Evolutionary conservation across 2,888 invertebrate genomes (phyloP), one percentile per base, ranked within the genome.

Genomic region (Lysandra bellargus): DNA sequence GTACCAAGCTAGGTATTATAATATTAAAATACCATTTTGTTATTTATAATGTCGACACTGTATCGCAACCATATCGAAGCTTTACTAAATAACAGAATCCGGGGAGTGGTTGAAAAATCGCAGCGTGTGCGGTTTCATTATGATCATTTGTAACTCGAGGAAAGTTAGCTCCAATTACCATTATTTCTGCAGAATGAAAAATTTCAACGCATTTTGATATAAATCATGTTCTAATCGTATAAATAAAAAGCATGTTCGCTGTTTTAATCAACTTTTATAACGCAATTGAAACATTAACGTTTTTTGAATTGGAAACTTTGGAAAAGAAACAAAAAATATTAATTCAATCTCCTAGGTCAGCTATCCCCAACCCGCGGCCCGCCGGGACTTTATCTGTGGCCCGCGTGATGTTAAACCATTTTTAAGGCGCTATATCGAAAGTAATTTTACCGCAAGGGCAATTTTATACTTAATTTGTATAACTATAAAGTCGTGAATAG

Each of bases 121-220:
- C 69, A 69, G 33, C 69, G 33, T 23, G 37, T 77, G 37, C 53
- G 37, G 77, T n/a, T 77, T 77, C 33, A 30, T 44, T 53, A 33
- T 69, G 33, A 69, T 69, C 69, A 37, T 69, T 69, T 33, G 69
- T 69, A 5, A 37, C 14, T 33, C 33, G 69, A 33, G 33, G 33
- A 69, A 69, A 33, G 33, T 69, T 69, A 2, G 33, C 33, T 37
- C 64, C 12, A 12, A 30, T 33, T 69, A 4, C 69, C 30, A 30
- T 64, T 12, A 37, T 69, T 69, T 37, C 33, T 69, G 69, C 69
- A 17, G 23, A 14, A 2, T 14, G 14, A 69, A 69, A 69, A 33
- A 69, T 33, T 37, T 33, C 33, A 69, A 5, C 4, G 33, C 33
- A 69, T 14, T 69, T 69, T 69, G 30, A 33, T 64, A 12, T 33